phyloP scores from a whole-genome alignment of 2,797 vertebrate genomes.

The Crax fasciolata region DNA sequence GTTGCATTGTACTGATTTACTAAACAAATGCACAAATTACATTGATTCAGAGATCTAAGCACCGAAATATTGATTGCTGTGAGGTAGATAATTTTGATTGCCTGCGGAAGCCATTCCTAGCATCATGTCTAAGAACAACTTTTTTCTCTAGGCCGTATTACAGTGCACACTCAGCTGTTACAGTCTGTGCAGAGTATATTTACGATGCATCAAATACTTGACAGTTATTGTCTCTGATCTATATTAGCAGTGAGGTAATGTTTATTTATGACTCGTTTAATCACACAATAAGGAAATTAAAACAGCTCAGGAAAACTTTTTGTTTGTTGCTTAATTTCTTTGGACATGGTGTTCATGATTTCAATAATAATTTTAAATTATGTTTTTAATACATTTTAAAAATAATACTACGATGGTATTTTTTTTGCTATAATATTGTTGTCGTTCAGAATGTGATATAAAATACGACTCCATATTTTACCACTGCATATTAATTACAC shows the following conservation, averaged over 20 bases:
- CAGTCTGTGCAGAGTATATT: not conserved
- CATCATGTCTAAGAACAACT: not conserved
- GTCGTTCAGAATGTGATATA: not conserved
- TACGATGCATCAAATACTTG: not conserved
- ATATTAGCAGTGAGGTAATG: not conserved
- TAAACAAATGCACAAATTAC: not conserved
- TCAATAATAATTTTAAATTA: not conserved
- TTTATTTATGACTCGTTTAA: not conserved
- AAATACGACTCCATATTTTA: not conserved
- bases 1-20: not conserved
- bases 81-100: not conserved
- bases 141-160: not conserved
- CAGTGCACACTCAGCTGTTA: not conserved
- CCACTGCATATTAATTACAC: not conserved
- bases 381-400: not conserved
- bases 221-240: not conserved
- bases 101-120: not conserved
- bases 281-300: not conserved
- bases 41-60: not conserved
- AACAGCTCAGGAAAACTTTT: not conserved
- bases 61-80: not conserved
- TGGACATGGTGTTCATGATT: not conserved
- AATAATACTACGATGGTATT: rapidly evolving
- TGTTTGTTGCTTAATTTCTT: not conserved
- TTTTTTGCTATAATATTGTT: not conserved